phyloP scores from a whole-genome alignment of 2,113 vertebrate species.

The Lophotis ruficrista region DNA sequence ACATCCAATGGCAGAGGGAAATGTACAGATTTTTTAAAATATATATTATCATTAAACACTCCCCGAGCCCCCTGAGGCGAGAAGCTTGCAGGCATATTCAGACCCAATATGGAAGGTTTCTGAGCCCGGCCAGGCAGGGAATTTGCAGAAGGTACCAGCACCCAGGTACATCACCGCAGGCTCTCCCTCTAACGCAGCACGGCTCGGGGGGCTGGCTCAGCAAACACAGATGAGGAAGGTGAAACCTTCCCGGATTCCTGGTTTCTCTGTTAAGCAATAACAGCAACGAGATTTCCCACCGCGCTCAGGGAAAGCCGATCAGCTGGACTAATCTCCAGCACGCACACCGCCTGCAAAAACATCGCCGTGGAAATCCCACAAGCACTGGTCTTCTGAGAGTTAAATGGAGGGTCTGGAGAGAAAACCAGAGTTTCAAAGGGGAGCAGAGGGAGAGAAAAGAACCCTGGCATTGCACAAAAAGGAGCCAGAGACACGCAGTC shows the following conservation, averaged over 20 bases:
- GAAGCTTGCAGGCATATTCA: background rate
- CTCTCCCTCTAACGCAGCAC: background rate
- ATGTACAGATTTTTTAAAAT: too few relatives aligned
- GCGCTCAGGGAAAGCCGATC: background rate
- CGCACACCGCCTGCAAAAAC: background rate
- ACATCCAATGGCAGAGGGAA: background rate
- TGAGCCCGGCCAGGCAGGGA: background rate
- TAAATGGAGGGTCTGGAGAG: background rate
- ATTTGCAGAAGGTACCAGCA: background rate
- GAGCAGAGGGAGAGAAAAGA: background rate
- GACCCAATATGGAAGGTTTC: background rate
- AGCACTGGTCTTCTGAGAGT: background rate
- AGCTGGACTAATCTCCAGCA: background rate
- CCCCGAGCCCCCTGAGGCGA: background rate
- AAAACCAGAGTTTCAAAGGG: background rate
- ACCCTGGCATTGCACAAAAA: slow-evolving; percentile 12
- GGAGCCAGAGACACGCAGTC: slow-evolving; percentile 9
- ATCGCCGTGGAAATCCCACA: background rate
- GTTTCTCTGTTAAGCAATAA: background rate
- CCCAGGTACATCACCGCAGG: accelerated
- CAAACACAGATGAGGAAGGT: background rate
- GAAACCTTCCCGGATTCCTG: background rate
- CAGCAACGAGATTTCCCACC: background rate
- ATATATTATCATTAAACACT: background rate
- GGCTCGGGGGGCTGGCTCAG: background rate